Evolutionary conservation across 2,888 invertebrate genomes (phyloP).

Genomic region (Xanthorhoe designata): DNA sequence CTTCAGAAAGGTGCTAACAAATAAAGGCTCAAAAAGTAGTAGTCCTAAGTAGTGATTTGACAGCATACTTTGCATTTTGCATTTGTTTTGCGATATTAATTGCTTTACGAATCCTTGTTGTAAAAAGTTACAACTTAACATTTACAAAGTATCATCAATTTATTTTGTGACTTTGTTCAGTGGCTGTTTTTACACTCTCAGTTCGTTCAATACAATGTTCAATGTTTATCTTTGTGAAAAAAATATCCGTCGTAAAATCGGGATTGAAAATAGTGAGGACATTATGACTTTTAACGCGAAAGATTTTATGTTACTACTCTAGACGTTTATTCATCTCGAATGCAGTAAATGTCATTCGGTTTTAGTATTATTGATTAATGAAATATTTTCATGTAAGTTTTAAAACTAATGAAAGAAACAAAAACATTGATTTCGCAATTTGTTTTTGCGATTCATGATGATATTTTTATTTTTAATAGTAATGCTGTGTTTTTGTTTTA

Average conservation of each 20-base stretch:
- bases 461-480: too few species aligned
- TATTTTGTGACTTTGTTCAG: neutral
- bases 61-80: too few species aligned
- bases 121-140: neutral
- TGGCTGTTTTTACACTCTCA: conserved; percentile 3
- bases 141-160: conserved; percentile 3
- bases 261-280: conserved; percentile 41
- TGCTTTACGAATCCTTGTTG: too few species aligned
- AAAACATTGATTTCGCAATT: neutral
- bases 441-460: too few species aligned
- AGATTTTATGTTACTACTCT: conserved; percentile 51
- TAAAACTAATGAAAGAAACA: neutral
- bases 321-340: conserved; percentile 37
- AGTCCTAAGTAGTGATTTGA: too few species aligned
- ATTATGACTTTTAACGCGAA: conserved; percentile 50
- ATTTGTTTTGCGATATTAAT: too few species aligned
- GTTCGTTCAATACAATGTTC: conserved; percentile 26
- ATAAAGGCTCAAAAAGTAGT: too few species aligned
- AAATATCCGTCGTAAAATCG: conserved; percentile 44
- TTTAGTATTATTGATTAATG: conserved; percentile 29
- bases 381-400: conserved; percentile 3
- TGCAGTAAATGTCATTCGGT: conserved; percentile 34
- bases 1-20: too few species aligned
- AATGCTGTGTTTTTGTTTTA: too few species aligned
- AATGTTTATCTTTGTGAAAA: conserved; percentile 40